Base-by-base conservation (phyloP, 2,888 invertebrate species). In the Amiota communis region DNA sequence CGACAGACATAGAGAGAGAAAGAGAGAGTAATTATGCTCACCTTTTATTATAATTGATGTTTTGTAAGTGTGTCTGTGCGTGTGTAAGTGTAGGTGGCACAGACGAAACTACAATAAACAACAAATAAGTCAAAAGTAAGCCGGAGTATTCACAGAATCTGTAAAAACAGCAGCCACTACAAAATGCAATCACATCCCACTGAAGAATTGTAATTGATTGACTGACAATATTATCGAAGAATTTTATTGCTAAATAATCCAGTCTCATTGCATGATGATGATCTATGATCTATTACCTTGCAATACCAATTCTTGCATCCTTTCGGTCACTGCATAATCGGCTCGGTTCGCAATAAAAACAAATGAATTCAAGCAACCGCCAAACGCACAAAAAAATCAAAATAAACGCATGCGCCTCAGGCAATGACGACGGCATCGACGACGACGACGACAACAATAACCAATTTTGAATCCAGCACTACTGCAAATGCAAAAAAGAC, bases 31-130 rank as follows among this genome's bases (percentile, higher is more conserved):
- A 36, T 36, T 36, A 36, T 36, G 72, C 72, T 67, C 86, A 83
- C 83, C 83, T 83, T 36, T 36, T 36, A 36, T 36, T 36, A 6
- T 83, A 81, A 86, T 83, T 86, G 85, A 85, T 83, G 83, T 84
- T 83, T 84, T 83, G 6, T 36, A 6, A 36, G 36, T 36, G 6
- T 36, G 6, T 6, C 0, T 36, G 36, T 23, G 23, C 23, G 3
- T 23, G 23, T 23, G 23, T 23, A 23, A 23, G 23, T 86, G 83
- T 83, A 86, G 83, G 85, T 81, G 85, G 83, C 36, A 6, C 81
- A 75, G 6, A 17, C 75, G 75, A 47, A 57, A 59, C 57, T 15
- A 13, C 71, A 72, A 57, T 23, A 63, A 63, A 63, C 56, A 69
- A 69, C 69, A 69, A 69, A 56, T 15, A 56, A 67, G 15, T 69